Evolutionary conservation across 2,113 vertebrate genomes (phyloP), one percentile per base, ranked within the genome.

Genomic region (Lucifuga dentata): DNA sequence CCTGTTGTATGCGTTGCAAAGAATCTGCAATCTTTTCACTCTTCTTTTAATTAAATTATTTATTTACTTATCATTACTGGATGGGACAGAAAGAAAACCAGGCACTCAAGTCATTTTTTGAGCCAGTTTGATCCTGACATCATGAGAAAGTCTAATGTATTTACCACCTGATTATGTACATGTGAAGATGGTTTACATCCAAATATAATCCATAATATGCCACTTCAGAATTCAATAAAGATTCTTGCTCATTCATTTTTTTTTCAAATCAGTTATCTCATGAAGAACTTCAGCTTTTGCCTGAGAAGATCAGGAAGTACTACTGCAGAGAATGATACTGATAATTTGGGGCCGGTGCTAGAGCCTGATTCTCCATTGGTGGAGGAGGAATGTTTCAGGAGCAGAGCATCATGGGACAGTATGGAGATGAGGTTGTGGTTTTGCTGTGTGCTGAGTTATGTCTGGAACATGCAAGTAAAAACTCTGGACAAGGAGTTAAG

Each of bases 381-480:
- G 0, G 51, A 63, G 35, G 26, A 26, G 75, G 73, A 85, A 85
- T 80, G 80, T 80, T 67, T 68, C 26, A 52, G 60, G 43, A 64
- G 81, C 13, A 62, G 16, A 62, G 43, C 24, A 61, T 55, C 11
- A 32, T 62, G 58, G 32, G 65, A 36, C 23, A 7, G 5, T 5
- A 2, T 16, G 62, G 51, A 32, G 10, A 24, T 10, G 2, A 0
- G 4, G 11, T 26, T 23, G 7, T 19, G 5, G 15, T 3, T 8
- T 17, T 7, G 48, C n/a, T n/a, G 9, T 10, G 2, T 51, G 6
- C 12, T 2, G 7, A 13, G 11, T 53, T 9, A 10, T 2, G 16
- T 43, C 20, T 63, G n/a, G 8, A 63, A 13, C n/a, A 26, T 16
- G 19, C 19, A 29, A 20, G 33, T 15, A 48, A 12, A 9, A 33